phyloP scores from a whole-genome alignment of 2,113 vertebrate genomes.

The Corythornis cristatus region DNA sequence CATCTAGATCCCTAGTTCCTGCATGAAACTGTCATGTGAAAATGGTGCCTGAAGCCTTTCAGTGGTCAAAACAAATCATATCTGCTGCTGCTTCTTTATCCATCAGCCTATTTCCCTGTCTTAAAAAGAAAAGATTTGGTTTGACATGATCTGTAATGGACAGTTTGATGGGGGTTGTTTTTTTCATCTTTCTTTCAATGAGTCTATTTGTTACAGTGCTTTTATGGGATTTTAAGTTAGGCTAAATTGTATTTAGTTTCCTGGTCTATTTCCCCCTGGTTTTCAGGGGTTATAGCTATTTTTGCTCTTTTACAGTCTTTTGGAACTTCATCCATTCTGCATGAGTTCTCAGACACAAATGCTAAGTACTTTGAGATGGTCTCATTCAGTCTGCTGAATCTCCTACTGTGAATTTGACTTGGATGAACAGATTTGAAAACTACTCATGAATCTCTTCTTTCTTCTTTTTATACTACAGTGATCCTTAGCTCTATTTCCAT shows the following conservation, averaged over 20 bases:
- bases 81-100: neutral
- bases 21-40: neutral
- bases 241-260: neutral
- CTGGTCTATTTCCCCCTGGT: neutral
- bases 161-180: neutral
- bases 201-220: neutral
- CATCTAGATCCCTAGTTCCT: neutral
- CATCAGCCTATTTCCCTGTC: neutral
- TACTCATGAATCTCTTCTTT: neutral
- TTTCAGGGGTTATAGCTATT: neutral
- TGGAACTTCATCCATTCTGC: neutral
- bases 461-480: neutral
- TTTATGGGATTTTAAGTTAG: neutral
- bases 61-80: constrained; percentile 14
- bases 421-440: constrained; percentile 16
- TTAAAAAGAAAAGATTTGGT: neutral
- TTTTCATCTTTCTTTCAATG: neutral
- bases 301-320: constrained; percentile 12
- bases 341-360: constrained; percentile 13
- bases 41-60: constrained; percentile 15
- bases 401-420: constrained; percentile 38
- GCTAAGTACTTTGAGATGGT: neutral
- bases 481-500: neutral
- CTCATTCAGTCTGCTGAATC: neutral
- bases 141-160: neutral